Evolutionary conservation across 2,888 invertebrate genomes (phyloP).

Genomic region (Steinernema hermaphroditum): DNA sequence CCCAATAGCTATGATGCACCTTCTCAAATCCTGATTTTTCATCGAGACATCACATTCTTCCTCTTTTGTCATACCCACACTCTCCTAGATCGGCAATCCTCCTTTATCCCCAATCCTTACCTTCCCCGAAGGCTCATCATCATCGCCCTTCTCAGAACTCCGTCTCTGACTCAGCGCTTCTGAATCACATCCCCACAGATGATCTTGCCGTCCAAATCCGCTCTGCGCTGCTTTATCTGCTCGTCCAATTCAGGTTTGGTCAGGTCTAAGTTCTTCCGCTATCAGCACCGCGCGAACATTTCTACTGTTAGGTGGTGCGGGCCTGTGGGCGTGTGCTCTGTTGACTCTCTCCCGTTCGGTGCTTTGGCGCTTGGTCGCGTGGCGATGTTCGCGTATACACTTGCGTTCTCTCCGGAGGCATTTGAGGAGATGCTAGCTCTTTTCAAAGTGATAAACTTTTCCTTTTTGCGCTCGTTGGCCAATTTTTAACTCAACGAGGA

Average conservation of each 20-base stretch:
- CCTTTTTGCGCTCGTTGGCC: too few relatives aligned
- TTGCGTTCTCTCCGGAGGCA: constrained; percentile 1
- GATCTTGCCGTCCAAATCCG: not conserved
- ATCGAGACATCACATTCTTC: too few relatives aligned
- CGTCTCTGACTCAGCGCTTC: not conserved
- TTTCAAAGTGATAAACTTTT: too few relatives aligned
- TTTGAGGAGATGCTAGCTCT: too few relatives aligned
- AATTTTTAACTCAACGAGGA: too few relatives aligned
- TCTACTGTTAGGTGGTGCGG: constrained; percentile 10
- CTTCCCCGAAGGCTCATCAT: too few relatives aligned
- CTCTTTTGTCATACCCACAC: too few relatives aligned
- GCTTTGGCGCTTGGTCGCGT: constrained; percentile 1
- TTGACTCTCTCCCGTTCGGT: not conserved
- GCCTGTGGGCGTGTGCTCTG: constrained; percentile 11
- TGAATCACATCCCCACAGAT: not conserved
- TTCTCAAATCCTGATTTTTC: too few relatives aligned
- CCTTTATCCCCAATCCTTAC: too few relatives aligned
- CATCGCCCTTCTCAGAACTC: not conserved
- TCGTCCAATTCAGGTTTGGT: not conserved
- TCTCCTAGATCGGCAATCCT: too few relatives aligned
- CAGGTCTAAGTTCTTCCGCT: not conserved
- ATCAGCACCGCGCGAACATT: constrained; percentile 6
- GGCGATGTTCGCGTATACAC: constrained; percentile 1
- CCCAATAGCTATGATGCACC: too few relatives aligned
- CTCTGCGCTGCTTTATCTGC: not conserved